Conservation (phyloP, 2,797 vertebrate species). For the Arctocebus calabarensis region DNA sequence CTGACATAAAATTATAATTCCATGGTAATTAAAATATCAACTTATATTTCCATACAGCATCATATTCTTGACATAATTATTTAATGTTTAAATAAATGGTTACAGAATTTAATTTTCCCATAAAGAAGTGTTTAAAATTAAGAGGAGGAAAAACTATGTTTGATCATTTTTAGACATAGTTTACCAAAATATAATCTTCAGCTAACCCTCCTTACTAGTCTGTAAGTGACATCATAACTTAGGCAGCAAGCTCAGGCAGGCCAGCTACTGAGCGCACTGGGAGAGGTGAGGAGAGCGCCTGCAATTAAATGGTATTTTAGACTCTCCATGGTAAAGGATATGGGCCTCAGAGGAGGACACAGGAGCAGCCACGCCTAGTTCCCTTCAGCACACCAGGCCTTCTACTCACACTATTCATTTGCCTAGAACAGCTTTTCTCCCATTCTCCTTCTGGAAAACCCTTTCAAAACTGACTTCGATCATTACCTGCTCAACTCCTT, state of each 20-base stretch:
- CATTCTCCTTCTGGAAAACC: background rate
- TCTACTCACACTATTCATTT: background rate
- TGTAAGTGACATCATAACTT: background rate
- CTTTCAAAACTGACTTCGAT: background rate
- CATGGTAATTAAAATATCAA: background rate
- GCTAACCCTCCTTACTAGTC: background rate
- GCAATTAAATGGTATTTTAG: background rate
- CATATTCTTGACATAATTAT: background rate
- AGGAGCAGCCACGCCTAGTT: background rate
- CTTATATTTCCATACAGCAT: background rate
- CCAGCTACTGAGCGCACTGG: too few relatives aligned
- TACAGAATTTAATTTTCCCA: background rate
- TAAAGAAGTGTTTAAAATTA: slow-evolving; percentile 42
- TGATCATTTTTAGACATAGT: slow-evolving; percentile 16
- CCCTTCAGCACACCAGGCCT: background rate
- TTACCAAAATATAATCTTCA: slow-evolving; percentile 35
- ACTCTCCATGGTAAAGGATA: background rate
- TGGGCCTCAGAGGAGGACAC: background rate
- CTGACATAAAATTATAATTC: slow-evolving; percentile 37
- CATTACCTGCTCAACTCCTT: background rate
- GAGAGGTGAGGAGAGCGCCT: background rate
- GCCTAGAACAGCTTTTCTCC: background rate
- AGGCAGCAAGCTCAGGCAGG: background rate
- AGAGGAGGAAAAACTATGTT: background rate
- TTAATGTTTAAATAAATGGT: background rate